phyloP scores from a whole-genome alignment of 2,888 invertebrate genomes.

The Bibio marci region DNA sequence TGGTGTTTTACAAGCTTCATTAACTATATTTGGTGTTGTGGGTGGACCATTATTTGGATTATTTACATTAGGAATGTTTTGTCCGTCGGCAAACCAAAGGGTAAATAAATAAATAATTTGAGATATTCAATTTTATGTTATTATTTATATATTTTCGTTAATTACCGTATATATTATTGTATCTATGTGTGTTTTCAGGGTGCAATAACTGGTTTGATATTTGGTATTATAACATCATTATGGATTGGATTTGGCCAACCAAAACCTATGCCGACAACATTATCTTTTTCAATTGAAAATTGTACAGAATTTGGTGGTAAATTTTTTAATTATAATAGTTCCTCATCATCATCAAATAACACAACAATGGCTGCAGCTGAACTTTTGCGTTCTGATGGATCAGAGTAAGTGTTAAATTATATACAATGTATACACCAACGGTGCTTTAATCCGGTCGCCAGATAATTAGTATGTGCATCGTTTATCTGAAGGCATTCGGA shows the following conservation, averaged over 20 bases:
- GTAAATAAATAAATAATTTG: slow-evolving; percentile 24
- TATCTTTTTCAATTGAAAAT: slow-evolving; percentile 40
- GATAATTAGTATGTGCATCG: too few species aligned
- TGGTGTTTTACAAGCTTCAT: slow-evolving; percentile 70
- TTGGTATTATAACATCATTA: slow-evolving; percentile 48
- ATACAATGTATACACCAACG: too few species aligned
- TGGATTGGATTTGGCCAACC: slow-evolving; percentile 78
- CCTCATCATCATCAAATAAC: not conserved
- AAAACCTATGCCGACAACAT: slow-evolving; percentile 37
- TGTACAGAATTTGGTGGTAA: slow-evolving; percentile 25
- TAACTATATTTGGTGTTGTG: slow-evolving; percentile 74
- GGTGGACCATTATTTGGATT: slow-evolving; percentile 77
- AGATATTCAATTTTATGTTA: slow-evolving; percentile 1
- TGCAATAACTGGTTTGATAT: slow-evolving; percentile 42
- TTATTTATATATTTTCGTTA: too few species aligned
- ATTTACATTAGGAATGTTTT: slow-evolving; percentile 74
- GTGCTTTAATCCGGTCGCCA: too few species aligned
- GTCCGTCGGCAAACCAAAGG: slow-evolving; percentile 50
- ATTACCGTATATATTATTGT: too few species aligned
- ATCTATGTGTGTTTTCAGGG: slow-evolving; percentile 35
- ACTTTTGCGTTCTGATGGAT: not conserved
- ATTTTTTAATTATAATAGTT: not conserved
- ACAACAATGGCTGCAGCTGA: not conserved
- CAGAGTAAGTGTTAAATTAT: not conserved
- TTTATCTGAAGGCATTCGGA: too few species aligned